phyloP scores from a whole-genome alignment of 2,797 vertebrate species.

The Platalea minor region DNA sequence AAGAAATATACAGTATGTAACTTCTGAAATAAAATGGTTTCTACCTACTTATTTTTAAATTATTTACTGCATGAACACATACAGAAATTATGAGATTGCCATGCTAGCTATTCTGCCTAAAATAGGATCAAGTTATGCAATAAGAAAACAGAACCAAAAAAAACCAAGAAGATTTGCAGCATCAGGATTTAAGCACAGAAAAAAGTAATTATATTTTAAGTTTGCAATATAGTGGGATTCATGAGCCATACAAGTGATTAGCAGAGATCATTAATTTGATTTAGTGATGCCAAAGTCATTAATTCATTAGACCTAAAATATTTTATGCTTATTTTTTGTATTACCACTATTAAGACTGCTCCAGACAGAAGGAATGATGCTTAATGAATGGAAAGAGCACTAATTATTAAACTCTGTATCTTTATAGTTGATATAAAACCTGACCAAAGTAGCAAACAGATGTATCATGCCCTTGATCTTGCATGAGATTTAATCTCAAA shows the following conservation, averaged over 20 bases:
- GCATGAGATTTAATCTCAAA: constrained; percentile 61
- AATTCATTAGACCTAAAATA: constrained; percentile 40
- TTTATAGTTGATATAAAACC: constrained; percentile 62
- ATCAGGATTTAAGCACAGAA: constrained; percentile 9
- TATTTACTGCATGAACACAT: not conserved
- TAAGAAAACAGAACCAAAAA: constrained; percentile 1
- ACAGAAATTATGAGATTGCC: not conserved
- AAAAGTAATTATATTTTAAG: not conserved
- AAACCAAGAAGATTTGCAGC: not conserved
- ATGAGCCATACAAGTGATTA: constrained; percentile 27
- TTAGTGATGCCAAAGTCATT: constrained; percentile 25
- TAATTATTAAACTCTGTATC: constrained; percentile 41
- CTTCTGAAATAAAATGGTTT: constrained; percentile 27
- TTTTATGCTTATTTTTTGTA: constrained; percentile 36
- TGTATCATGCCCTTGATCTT: constrained; percentile 51
- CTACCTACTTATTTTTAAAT: not conserved
- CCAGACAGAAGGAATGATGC: constrained; percentile 48
- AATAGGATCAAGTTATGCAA: not conserved
- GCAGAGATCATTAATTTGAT: constrained; percentile 38
- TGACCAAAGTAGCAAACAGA: constrained; percentile 49
- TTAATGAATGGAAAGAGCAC: constrained; percentile 48
- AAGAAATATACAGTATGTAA: not conserved
- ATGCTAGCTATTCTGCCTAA: not conserved
- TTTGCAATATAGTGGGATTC: not conserved
- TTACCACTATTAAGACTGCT: constrained; percentile 44